Base-by-base conservation (phyloP, 2,797 vertebrate species). In the Melanotaenia maccullochi region DNA sequence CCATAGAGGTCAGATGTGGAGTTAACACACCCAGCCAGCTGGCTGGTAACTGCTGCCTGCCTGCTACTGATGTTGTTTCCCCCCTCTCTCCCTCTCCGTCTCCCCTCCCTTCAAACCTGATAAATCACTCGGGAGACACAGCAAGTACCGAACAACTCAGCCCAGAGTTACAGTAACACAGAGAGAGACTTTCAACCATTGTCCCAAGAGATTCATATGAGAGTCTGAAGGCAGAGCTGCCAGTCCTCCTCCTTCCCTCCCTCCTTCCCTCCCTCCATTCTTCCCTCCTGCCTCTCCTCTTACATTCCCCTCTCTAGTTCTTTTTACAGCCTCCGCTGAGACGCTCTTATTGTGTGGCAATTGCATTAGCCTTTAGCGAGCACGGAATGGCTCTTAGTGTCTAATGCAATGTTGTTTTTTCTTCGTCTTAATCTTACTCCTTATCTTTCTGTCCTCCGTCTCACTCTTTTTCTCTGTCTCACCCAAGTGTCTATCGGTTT, bases 331-430 rank as follows among this genome's bases (percentile, higher is more conserved):
- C 90, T 93, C 93, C 87, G 60, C 87, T 85, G 90, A 94, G 93
- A 93, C 89, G 77, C 84, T 93, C 90, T 94, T 89, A 93, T 92
- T 93, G 91, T 93, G 89, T 92, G 89, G 89, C 92, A 93, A 94
- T 94, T 93, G 90, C 91, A 94, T 94, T 94, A 94, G 89, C 90
- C 91, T 92, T 92, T 88, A 91, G 88, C 84, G 72, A 86, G 89
- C 86, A 56, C 89, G 88, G 90, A 89, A 89, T 88, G 83, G 88
- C 91, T 93, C 89, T 93, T 89, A 91, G 91, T 88, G 90, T 87
- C 87, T 94, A 92, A 93, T 91, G 89, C 89, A 90, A 87, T 90
- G 87, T 83, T 89, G 86, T 28, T 84, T 81, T 88, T 84, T 89
- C 79, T 83, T 76, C 20, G 40, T 82, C 75, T 90, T 84, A 89